These are phyloP conservation scores for Zaprionus africanus DNA, from an alignment of 1,140 invertebrate species.

Conservation along the genomic window DNA sequence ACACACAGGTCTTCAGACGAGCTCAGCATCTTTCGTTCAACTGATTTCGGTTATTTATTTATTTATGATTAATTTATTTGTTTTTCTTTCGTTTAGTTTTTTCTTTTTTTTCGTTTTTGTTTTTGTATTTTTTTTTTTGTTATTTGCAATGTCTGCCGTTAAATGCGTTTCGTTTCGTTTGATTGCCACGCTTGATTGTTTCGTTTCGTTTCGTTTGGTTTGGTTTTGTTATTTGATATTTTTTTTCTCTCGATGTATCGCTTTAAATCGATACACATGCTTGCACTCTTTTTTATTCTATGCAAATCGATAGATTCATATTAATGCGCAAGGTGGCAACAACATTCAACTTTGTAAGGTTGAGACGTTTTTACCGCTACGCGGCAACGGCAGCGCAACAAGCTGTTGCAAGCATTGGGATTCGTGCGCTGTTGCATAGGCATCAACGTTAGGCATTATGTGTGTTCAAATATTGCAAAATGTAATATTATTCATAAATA, in stretches of 20 bases:
- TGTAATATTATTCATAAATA: background rate
- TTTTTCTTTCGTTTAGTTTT: constrained; percentile 5
- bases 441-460: background rate
- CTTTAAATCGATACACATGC: constrained; percentile 28
- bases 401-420: constrained; percentile 1
- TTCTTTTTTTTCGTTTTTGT: constrained; percentile 1
- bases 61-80: constrained; percentile 4
- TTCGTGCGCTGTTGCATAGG: background rate
- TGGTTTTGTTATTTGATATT: constrained; percentile 51
- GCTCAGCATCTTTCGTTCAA: constrained; percentile 20
- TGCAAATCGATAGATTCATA: constrained; percentile 30
- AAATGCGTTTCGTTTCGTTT: constrained; percentile 64
- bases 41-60: constrained; percentile 5
- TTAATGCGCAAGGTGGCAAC: background rate
- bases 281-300: constrained; percentile 3
- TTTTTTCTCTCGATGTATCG: constrained; percentile 32
- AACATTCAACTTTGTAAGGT: constrained; percentile 5
- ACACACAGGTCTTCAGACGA: constrained; percentile 3
- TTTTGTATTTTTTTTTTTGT: background rate
- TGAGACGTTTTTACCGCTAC: constrained; percentile 15
- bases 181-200: constrained; percentile 68
- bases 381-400: constrained; percentile 15
- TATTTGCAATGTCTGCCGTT: constrained; percentile 31
- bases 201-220: constrained; percentile 34
- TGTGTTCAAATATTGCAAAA: background rate